These are phyloP conservation scores for Pantherophis guttatus DNA, from an alignment of 2,113 vertebrate species.

Conservation along the genomic window DNA sequence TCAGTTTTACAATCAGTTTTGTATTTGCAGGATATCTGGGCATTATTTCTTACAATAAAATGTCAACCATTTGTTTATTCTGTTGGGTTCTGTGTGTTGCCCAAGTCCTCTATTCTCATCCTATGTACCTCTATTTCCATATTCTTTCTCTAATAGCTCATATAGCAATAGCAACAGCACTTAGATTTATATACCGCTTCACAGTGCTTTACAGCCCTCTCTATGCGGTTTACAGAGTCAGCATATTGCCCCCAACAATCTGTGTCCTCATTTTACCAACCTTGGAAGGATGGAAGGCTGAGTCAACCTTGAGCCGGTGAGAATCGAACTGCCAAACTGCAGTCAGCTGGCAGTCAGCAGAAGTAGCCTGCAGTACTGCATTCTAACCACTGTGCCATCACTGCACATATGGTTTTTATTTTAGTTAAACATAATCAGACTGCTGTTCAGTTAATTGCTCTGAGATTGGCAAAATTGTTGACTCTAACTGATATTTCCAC, in stretches of 20 bases:
- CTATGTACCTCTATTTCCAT: not conserved
- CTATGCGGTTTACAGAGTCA: too few relatives aligned
- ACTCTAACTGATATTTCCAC: not conserved
- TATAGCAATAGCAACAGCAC: too few relatives aligned
- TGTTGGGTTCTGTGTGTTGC: not conserved
- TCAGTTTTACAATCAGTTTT: not conserved
- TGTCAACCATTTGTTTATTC: not conserved
- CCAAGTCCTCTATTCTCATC: not conserved
- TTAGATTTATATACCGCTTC: too few relatives aligned
- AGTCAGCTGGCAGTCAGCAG: too few relatives aligned
- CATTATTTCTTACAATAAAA: not conserved
- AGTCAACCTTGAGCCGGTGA: too few relatives aligned
- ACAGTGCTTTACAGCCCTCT: too few relatives aligned
- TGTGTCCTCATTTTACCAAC: too few relatives aligned
- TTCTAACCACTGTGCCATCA: too few relatives aligned
- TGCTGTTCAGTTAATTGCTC: not conserved
- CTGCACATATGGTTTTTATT: not conserved
- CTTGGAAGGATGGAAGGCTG: too few relatives aligned
- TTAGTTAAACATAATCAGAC: slow-evolving; percentile 22
- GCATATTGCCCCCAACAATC: too few relatives aligned
- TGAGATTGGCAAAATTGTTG: slow-evolving; percentile 9
- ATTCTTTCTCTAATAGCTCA: not conserved
- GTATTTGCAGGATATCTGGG: not conserved
- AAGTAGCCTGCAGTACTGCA: too few relatives aligned
- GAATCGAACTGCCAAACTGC: too few relatives aligned